These are phyloP conservation scores for Babylonia areolata DNA, from an alignment of 1,140 invertebrate species.

Conservation along the genomic window DNA sequence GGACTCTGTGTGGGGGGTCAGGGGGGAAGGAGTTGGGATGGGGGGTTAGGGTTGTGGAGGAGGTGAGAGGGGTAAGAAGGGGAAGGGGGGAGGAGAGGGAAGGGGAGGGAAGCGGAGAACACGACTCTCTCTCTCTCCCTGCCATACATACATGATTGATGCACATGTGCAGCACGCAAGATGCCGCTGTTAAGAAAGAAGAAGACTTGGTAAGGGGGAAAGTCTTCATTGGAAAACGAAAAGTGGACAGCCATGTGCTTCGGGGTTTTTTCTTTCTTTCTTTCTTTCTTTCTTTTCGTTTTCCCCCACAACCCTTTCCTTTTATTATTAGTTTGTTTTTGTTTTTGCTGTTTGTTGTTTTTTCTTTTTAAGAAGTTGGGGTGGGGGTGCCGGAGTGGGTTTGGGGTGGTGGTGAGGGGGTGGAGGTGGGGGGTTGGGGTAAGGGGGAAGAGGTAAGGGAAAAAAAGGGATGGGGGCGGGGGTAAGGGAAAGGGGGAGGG, in stretches of 20 bases:
- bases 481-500: neutral
- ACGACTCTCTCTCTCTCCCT: neutral
- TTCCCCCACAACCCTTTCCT: too few relatives aligned
- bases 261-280: neutral
- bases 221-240: neutral
- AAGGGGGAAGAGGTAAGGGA: neutral
- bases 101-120: neutral
- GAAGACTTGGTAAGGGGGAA: neutral
- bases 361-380: too few relatives aligned
- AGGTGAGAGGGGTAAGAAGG: neutral
- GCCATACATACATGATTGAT: constrained; percentile 12
- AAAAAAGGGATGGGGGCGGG: too few relatives aligned
- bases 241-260: constrained; percentile 7
- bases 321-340: too few relatives aligned
- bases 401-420: too few relatives aligned
- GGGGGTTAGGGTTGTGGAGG: neutral
- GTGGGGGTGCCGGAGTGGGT: too few relatives aligned
- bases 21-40: too few relatives aligned
- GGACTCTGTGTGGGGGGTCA: too few relatives aligned
- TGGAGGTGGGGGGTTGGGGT: neutral
- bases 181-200: neutral
- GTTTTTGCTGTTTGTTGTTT: too few relatives aligned
- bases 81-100: neutral
- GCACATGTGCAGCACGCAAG: neutral
- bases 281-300: too few relatives aligned